phyloP scores from a whole-genome alignment of 2,888 invertebrate genomes.

The Drosophila neonasuta region DNA sequence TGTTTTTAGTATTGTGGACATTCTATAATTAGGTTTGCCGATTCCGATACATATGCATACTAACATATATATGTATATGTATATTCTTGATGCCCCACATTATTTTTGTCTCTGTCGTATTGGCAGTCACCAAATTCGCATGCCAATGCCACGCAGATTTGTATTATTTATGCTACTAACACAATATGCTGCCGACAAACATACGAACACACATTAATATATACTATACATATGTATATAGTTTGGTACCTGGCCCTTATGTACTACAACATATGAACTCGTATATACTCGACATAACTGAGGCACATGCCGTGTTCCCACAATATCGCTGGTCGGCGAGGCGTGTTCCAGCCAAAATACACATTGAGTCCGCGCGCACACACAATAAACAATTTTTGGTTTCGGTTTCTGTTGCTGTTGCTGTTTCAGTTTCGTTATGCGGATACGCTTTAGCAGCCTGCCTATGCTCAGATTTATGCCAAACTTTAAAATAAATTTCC shows the following conservation, averaged over 20 bases:
- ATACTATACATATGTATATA: conserved; percentile 11
- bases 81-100: conserved; percentile 11
- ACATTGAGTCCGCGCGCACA: conserved; percentile 36
- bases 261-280: conserved; percentile 2
- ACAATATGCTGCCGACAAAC: conserved; percentile 43
- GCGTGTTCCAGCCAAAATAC: conserved; percentile 40
- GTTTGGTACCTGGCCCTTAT: conserved; percentile 32
- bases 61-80: no score
- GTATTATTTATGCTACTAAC: conserved; percentile 58
- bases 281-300: not conserved
- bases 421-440: conserved; percentile 23
- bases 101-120: conserved; percentile 18
- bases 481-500: conserved; percentile 67
- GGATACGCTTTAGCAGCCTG: conserved; percentile 21
- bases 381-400: conserved; percentile 50
- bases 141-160: conserved; percentile 54
- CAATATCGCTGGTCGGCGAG: conserved; percentile 26
- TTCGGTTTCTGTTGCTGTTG: conserved; percentile 21
- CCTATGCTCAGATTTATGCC: conserved; percentile 52
- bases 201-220: conserved; percentile 15
- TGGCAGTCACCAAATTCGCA: conserved; percentile 42
- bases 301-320: conserved; percentile 60
- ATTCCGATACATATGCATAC: no score
- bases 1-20: not conserved
- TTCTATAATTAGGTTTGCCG: conserved; percentile 2